Conservation (phyloP, 2,113 vertebrate genomes). For the Malurus alboscapulatus region DNA sequence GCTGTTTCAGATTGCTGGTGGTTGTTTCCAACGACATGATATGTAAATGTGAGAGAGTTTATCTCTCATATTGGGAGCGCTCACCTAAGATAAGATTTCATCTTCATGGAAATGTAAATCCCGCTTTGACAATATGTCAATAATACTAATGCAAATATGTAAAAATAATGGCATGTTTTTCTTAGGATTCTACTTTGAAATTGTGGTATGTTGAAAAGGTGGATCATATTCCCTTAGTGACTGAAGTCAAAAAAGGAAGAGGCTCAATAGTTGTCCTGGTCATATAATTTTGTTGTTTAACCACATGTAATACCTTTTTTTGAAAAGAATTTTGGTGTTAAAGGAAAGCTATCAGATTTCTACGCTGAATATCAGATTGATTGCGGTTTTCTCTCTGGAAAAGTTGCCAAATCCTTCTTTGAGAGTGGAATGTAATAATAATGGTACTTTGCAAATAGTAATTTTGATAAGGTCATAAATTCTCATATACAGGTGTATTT, state of each 20-base stretch:
- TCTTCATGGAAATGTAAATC: neutral
- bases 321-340: neutral
- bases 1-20: neutral
- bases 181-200: conserved; percentile 73
- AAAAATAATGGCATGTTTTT: neutral
- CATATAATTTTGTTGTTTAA: neutral
- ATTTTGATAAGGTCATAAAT: neutral
- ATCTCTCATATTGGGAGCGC: neutral
- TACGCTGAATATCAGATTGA: neutral
- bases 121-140: neutral
- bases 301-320: neutral
- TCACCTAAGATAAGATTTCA: neutral
- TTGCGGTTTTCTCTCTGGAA: neutral
- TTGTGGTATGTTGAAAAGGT: conserved; percentile 76
- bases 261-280: conserved; percentile 41
- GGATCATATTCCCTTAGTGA: conserved; percentile 66
- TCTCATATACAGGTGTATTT: neutral
- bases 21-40: neutral
- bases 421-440: neutral
- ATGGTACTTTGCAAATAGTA: neutral
- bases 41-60: neutral
- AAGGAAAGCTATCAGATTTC: neutral
- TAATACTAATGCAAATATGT: neutral
- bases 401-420: neutral
- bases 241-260: conserved; percentile 26